A percentile compares a stretch with the other conserved stretches of the same genome.
phyloP scores from a whole-genome alignment of 2,888 invertebrate species.

The Minunthozetes semirufus region DNA sequence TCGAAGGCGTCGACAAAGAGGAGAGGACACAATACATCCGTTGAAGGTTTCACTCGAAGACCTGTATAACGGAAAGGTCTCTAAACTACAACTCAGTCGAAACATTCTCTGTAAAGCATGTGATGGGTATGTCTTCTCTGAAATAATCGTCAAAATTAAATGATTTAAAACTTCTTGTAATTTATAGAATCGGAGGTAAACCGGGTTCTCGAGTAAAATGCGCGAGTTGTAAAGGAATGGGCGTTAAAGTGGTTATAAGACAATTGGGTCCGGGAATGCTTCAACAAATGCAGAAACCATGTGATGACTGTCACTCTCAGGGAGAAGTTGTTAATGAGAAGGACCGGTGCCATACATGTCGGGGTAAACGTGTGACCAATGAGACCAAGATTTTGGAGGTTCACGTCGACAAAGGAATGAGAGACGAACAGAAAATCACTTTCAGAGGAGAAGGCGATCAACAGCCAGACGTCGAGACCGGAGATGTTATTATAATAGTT shows the following conservation, averaged over 20 bases:
- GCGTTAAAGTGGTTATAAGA: constrained; percentile 65
- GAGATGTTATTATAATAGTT: constrained; percentile 80
- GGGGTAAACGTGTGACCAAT: constrained; percentile 72
- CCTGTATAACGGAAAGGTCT: constrained; percentile 78
- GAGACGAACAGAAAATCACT: constrained; percentile 72
- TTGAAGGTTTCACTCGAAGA: constrained; percentile 78
- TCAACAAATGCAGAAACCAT: constrained; percentile 47
- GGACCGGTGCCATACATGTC: constrained; percentile 72
- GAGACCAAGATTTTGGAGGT: constrained; percentile 79
- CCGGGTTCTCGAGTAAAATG: constrained; percentile 62
- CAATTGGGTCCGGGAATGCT: constrained; percentile 62
- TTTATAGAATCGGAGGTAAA: constrained; percentile 58
- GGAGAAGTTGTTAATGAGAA: constrained; percentile 64
- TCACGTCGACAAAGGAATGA: constrained; percentile 81
- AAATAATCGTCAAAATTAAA: neutral
- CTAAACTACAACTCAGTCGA: constrained; percentile 72
- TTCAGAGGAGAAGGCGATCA: constrained; percentile 87
- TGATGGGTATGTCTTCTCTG: constrained; percentile 57
- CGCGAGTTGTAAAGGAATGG: constrained; percentile 67
- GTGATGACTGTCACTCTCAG: constrained; percentile 51
- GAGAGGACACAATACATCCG: constrained; percentile 76
- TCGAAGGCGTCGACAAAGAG: constrained; percentile 56
- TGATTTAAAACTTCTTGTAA: constrained; percentile 33
- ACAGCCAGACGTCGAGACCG: constrained; percentile 72
- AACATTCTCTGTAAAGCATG: constrained; percentile 71